A percentile compares a stretch with the other conserved stretches of the same genome.
phyloP scores from a whole-genome alignment of 2,888 invertebrate species.

The Fragum whitleyi region DNA sequence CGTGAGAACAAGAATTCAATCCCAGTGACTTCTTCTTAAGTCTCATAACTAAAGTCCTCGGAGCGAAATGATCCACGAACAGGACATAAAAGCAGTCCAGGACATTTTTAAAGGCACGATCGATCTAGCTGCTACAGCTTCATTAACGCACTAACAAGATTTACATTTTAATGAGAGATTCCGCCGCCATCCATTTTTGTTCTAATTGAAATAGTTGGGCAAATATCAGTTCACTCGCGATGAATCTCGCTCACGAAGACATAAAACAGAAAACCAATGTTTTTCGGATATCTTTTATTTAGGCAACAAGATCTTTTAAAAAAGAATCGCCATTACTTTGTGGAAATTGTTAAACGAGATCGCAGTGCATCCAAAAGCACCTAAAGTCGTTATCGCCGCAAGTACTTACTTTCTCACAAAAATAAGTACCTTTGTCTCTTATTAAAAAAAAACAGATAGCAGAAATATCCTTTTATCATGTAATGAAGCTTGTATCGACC shows the following conservation, averaged over 20 bases:
- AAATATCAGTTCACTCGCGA: constrained; percentile 25
- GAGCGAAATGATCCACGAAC: constrained; percentile 22
- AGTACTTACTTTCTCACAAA: too few species aligned
- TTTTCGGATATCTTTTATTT: not conserved
- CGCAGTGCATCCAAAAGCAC: too few species aligned
- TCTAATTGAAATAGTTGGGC: constrained; percentile 65
- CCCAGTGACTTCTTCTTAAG: constrained; percentile 2
- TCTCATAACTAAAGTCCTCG: constrained; percentile 19
- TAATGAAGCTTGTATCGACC: too few species aligned
- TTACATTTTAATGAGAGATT: constrained; percentile 65
- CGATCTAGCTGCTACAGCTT: constrained; percentile 34
- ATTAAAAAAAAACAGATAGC: too few species aligned
- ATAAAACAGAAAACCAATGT: constrained; percentile 9
- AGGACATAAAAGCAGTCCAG: constrained; percentile 25
- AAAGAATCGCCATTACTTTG: too few species aligned
- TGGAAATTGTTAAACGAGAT: too few species aligned
- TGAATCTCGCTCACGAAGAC: not conserved
- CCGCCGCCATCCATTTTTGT: constrained; percentile 44
- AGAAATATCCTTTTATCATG: too few species aligned
- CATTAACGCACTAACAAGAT: constrained; percentile 65
- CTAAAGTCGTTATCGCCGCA: too few species aligned
- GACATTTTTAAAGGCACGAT: constrained; percentile 28
- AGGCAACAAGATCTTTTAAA: not conserved
- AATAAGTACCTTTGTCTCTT: too few species aligned
- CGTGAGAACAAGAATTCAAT: constrained; percentile 15